Evolutionary conservation across 2,113 vertebrate species (phyloP).

Genomic region (Myocastor coypus): DNA sequence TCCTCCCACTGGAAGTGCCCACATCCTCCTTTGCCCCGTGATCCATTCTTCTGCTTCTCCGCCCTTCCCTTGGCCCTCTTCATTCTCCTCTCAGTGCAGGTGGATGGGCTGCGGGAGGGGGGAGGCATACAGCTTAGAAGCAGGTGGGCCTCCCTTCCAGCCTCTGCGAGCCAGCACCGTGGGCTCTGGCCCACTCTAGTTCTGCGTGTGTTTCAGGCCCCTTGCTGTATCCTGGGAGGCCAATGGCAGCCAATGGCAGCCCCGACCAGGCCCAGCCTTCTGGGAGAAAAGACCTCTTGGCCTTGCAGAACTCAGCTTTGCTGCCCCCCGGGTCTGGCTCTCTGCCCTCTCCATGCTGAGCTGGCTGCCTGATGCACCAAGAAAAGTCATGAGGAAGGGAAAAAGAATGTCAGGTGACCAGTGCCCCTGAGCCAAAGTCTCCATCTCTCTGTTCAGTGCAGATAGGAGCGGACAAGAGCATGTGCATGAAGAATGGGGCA

Average conservation of each 20-base stretch:
- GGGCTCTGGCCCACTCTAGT: not conserved
- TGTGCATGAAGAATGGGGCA: not conserved
- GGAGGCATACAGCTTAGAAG: not conserved
- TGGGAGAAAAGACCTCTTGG: not conserved
- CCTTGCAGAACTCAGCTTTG: not conserved
- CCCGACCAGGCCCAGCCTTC: not conserved
- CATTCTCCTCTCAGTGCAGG: not conserved
- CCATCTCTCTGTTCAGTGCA: not conserved
- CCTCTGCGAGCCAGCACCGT: not conserved
- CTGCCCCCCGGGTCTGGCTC: not conserved
- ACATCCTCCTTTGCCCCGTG: not conserved
- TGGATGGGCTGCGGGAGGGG: too few species aligned
- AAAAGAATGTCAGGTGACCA: not conserved
- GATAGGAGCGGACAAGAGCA: not conserved
- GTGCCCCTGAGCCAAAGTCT: not conserved
- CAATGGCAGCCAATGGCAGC: not conserved
- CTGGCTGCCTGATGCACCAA: not conserved
- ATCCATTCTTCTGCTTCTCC: not conserved
- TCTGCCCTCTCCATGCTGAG: not conserved
- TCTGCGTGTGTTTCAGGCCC: not conserved
- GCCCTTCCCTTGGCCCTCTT: not conserved
- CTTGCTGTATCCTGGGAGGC: not conserved
- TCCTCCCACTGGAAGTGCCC: not conserved
- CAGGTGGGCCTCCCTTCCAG: not conserved
- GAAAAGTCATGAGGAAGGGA: not conserved